Evolutionary conservation across 1,140 invertebrate genomes (phyloP).

Genomic region (Pseudomyrmex cubaensis): DNA sequence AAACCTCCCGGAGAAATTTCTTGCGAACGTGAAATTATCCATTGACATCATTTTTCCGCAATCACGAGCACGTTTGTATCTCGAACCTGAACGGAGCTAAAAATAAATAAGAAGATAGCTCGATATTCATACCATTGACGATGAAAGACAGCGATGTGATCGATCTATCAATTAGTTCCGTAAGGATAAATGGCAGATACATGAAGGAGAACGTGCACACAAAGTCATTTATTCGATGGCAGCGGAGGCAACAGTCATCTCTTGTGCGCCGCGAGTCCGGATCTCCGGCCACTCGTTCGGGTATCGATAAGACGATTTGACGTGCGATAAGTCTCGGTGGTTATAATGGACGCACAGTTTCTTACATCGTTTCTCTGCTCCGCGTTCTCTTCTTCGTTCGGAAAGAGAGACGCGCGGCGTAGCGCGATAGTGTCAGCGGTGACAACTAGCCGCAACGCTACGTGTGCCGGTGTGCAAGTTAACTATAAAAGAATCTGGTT

Average conservation of each 20-base stretch:
- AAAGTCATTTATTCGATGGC: constrained; percentile 48
- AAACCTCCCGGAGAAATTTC: background rate
- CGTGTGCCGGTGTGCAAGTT: constrained; percentile 12
- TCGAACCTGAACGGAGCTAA: background rate
- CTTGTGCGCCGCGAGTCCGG: background rate
- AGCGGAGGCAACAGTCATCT: constrained; percentile 26
- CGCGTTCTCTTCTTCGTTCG: background rate
- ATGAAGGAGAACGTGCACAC: constrained; percentile 45
- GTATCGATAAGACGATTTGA: constrained; percentile 65
- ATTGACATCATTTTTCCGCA: constrained; percentile 10
- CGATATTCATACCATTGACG: constrained; percentile 21
- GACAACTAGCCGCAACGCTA: constrained; percentile 25
- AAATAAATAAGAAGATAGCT: constrained; percentile 44
- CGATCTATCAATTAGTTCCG: constrained; percentile 52
- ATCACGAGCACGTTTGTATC: background rate
- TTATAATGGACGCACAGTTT: constrained; percentile 55
- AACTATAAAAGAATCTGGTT: constrained; percentile 62
- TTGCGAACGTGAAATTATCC: background rate
- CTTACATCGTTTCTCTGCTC: background rate
- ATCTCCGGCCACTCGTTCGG: background rate
- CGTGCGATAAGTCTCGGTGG: constrained; percentile 61
- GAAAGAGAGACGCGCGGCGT: constrained; percentile 23
- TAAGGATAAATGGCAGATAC: constrained; percentile 61
- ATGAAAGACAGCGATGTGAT: constrained; percentile 26
- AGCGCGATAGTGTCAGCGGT: constrained; percentile 55